These are phyloP conservation scores for Drosophila sechellia DNA, from an alignment of 1,140 invertebrate species.

Conservation along the genomic window DNA sequence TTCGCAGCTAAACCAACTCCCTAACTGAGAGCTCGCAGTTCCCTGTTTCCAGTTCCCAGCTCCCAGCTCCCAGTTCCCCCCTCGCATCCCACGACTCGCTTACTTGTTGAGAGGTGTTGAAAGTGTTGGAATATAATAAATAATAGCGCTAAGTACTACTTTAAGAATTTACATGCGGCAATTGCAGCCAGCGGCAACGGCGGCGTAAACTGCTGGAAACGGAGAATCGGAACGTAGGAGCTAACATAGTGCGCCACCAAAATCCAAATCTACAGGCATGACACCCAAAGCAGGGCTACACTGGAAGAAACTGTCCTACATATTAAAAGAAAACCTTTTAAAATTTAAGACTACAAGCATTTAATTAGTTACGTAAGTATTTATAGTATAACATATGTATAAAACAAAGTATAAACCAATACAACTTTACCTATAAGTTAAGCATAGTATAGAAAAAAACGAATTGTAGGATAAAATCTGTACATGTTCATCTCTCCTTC, in stretches of 20 bases:
- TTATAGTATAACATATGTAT: too few species aligned
- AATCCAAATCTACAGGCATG: conserved; percentile 51
- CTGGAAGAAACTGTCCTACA: background rate
- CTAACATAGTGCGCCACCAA: conserved; percentile 32
- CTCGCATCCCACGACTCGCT: conserved; percentile 51
- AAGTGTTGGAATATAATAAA: conserved; percentile 84
- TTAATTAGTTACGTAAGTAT: too few species aligned
- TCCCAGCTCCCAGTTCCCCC: background rate
- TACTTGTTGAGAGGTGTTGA: conserved; percentile 84
- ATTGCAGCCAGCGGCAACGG: conserved; percentile 63
- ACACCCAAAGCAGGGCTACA: conserved; percentile 18
- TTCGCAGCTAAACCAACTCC: conserved; percentile 29
- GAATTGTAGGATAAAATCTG: too few species aligned
- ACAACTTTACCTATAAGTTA: too few species aligned
- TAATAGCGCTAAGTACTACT: conserved; percentile 84
- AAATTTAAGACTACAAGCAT: too few species aligned
- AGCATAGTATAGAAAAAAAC: too few species aligned
- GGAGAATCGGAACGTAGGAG: conserved; percentile 3
- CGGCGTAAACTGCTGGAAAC: conserved; percentile 8
- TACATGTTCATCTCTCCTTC: too few species aligned
- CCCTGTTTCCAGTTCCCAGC: conserved; percentile 2
- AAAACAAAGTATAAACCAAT: too few species aligned
- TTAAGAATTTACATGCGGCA: conserved; percentile 84
- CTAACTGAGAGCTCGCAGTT: conserved; percentile 25
- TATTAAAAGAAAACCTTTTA: too few species aligned